Conservation (phyloP, 2,797 vertebrate species). For the Alectoris magna region DNA sequence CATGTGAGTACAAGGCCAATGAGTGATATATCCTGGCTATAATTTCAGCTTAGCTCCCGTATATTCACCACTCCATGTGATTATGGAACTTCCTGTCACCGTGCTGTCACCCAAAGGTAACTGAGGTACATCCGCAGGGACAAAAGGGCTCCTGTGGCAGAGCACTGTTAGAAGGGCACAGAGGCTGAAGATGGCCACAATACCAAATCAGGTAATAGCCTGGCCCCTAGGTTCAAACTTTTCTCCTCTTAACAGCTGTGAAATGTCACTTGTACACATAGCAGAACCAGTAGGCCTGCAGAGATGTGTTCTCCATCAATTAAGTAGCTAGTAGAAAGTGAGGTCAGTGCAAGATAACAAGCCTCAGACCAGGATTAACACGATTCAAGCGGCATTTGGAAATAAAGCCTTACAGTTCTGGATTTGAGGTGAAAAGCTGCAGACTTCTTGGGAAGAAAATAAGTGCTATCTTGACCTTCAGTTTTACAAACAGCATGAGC, state of each 20-base stretch:
- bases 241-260: not conserved
- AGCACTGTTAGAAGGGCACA: not conserved
- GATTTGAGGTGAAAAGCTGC: not conserved
- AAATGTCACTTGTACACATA: not conserved
- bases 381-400: not conserved
- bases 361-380: not conserved
- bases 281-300: not conserved
- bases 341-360: not conserved
- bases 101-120: not conserved
- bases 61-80: not conserved
- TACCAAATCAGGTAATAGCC: not conserved
- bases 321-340: not conserved
- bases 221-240: not conserved
- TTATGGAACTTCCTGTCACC: not conserved
- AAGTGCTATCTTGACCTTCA: not conserved
- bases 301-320: not conserved
- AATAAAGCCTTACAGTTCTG: not conserved
- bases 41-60: not conserved
- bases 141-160: slow-evolving; percentile 2
- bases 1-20: not conserved
- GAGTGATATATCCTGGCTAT: not conserved
- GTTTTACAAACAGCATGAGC: too few relatives aligned
- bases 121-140: not conserved
- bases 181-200: not conserved
- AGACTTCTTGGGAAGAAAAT: not conserved